Conservation (phyloP, 1,140 invertebrate genomes). For the Spodoptera litura region DNA sequence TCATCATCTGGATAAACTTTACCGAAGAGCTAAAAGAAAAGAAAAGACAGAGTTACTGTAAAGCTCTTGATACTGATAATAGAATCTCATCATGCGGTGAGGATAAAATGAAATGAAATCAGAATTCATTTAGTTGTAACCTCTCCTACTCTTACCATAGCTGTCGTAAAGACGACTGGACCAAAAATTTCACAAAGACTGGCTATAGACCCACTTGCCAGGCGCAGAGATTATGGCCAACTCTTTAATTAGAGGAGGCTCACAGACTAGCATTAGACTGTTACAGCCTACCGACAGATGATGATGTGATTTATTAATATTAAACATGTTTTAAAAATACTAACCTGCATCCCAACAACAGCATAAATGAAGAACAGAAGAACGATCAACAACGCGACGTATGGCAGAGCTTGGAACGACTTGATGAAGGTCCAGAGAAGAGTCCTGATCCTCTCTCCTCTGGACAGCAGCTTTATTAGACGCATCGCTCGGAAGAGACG, state of each 20-base stretch:
- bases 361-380: conserved; percentile 99
- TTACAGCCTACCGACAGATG: no score
- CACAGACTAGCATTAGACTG: no score
- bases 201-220: no score
- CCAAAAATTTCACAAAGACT: no score
- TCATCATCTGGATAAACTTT: conserved; percentile 95
- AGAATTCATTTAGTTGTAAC: no score
- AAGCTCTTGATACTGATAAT: neutral
- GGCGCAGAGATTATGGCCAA: no score
- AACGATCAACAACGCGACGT: conserved; percentile 98
- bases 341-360: conserved; percentile 99
- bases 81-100: no score
- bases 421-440: conserved; percentile 99
- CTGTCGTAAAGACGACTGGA: no score
- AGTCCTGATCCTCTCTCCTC: conserved; percentile 99
- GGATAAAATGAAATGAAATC: no score
- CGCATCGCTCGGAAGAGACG: conserved; percentile 99
- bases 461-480: conserved; percentile 97
- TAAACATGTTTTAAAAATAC: neutral
- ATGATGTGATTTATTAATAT: no score
- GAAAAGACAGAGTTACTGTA: neutral
- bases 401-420: conserved; percentile 99
- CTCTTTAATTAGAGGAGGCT: no score
- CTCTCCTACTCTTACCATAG: no score
- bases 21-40: conserved; percentile 94